Conservation (phyloP, 2,113 vertebrate genomes). For the Cercopithecus mona region DNA sequence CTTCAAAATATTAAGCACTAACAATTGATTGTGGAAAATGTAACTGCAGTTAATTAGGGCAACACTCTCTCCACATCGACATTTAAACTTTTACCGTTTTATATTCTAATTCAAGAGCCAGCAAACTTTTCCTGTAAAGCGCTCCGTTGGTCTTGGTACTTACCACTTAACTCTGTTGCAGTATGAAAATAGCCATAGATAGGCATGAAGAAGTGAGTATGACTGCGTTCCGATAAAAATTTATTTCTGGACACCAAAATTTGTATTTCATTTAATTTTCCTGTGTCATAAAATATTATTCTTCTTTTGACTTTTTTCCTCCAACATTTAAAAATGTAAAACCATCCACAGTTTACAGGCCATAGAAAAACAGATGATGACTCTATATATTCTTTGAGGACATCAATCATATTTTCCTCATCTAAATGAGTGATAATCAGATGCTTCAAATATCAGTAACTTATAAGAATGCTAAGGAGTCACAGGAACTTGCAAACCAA, state of each 20-base stretch:
- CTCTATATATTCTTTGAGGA: background rate
- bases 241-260: constrained; percentile 12
- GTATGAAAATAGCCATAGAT: background rate
- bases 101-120: background rate
- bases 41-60: background rate
- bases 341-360: background rate
- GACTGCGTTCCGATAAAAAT: background rate
- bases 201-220: background rate
- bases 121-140: background rate
- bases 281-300: background rate
- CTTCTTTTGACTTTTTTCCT: background rate
- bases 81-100: background rate
- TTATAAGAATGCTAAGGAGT: background rate
- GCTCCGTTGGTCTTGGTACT: background rate
- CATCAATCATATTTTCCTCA: background rate
- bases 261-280: background rate
- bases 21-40: constrained; percentile 12
- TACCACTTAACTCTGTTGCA: background rate
- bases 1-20: constrained; percentile 5
- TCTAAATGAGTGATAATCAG: background rate
- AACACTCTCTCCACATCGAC: background rate
- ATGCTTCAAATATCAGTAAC: background rate
- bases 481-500: background rate
- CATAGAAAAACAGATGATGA: background rate
- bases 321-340: background rate